phyloP scores from a whole-genome alignment of 2,113 vertebrate genomes.

The Grantiella picta region DNA sequence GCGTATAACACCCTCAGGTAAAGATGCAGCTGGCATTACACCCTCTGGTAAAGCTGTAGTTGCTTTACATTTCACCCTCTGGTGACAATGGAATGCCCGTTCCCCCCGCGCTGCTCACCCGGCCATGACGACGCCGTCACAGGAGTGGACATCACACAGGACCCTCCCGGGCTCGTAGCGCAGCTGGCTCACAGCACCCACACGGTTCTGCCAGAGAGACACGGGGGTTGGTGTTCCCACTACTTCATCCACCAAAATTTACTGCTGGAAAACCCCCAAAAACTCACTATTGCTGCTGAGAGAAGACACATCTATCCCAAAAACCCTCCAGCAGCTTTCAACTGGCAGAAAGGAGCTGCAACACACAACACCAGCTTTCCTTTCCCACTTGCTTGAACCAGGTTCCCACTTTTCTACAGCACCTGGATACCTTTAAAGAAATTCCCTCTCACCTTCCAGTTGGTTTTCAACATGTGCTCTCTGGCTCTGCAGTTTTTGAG shows the following conservation, averaged over 20 bases:
- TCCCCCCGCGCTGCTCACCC: background rate
- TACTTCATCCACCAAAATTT: background rate
- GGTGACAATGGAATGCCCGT: too few relatives aligned
- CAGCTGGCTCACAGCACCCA: background rate
- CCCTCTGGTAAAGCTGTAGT: fast-evolving
- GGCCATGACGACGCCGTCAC: background rate
- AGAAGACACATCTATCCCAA: background rate
- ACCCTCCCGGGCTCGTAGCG: background rate
- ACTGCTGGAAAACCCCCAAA: background rate
- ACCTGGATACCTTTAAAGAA: background rate
- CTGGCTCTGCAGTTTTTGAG: constrained; percentile 82
- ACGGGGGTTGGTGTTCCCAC: fast-evolving
- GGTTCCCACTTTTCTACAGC: background rate
- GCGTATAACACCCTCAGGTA: background rate
- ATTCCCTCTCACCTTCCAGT: constrained; percentile 88
- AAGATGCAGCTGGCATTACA: too few relatives aligned
- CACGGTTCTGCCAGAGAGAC: background rate
- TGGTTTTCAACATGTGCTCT: constrained; percentile 80
- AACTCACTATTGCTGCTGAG: background rate
- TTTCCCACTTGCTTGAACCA: background rate
- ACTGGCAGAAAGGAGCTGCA: background rate
- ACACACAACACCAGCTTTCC: background rate
- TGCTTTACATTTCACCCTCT: background rate
- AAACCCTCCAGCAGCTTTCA: background rate
- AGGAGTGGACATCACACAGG: background rate